Base-by-base conservation (phyloP, 2,113 vertebrate species). In the Alethe diademata region DNA sequence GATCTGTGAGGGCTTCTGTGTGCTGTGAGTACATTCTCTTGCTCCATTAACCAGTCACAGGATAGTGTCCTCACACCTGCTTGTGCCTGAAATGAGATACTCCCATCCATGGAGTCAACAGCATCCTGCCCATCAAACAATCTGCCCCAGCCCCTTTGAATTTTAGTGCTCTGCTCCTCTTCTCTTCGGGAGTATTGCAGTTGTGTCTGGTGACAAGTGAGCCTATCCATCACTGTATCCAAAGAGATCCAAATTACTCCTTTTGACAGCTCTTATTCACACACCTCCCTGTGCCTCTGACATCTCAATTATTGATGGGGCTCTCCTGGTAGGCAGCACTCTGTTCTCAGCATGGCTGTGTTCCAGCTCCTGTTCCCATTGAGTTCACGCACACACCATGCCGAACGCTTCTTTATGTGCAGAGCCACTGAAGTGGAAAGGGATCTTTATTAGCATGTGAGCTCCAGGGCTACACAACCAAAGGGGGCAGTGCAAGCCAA, bases 261-360 rank as follows among this genome's bases (percentile, higher is more conserved):
- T 90, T 94, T 76, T 85, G 94, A 93, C 95, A 94, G 90, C 75
- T 91, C 86, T 84, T 93, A 94, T 93, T 96, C 88, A 85, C 51
- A 17, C 51, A 67, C 62, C 33, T 95, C 81, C 76, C 71, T 58
- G 56, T 57, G 75, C 40, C 71, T 75, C 76, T 90, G 87, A 94
- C 38, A 6, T 95, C 76, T 95, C 88, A 90, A 92, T 97, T 94
- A 95, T 95, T 87, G 93, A 95, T 95, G 94, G 90, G 69, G 73
- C 87, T 95, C 16, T 85, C 91, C 90, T 78, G 76, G 84, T 80
- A 91, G 83, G 95, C 82, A 89, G 86, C 53, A 17, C 85, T 95
- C 82, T 91, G 78, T 95, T 95, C 88, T 86, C 92, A 88, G 90
- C 85, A 10, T 84, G 92, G 90, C 92, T 76, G 8, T 8, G 11